A percentile compares a stretch with the other conserved stretches of the same genome.
Evolutionary conservation across 2,797 vertebrate genomes (phyloP).

Genomic region (Danionella dracula): DNA sequence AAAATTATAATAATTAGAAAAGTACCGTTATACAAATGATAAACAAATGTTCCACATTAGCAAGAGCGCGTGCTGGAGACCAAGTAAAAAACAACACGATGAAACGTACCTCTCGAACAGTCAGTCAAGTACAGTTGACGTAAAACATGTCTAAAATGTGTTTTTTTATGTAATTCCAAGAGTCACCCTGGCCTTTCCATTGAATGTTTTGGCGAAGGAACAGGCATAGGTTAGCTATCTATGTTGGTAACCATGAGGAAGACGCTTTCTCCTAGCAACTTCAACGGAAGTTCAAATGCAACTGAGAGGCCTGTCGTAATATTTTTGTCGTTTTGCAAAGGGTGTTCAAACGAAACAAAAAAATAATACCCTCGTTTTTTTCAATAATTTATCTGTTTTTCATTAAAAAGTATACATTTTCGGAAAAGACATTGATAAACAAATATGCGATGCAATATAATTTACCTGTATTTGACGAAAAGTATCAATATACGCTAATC

Average conservation of each 20-base stretch:
- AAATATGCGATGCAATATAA: too few species aligned
- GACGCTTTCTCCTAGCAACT: slow-evolving; percentile 51
- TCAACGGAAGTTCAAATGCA: slow-evolving; percentile 27
- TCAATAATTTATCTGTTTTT: too few species aligned
- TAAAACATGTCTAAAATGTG: neutral
- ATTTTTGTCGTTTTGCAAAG: neutral
- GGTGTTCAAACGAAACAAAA: too few species aligned
- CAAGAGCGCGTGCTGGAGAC: neutral
- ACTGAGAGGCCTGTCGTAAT: slow-evolving; percentile 48
- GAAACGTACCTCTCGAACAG: neutral
- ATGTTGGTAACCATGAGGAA: slow-evolving; percentile 55
- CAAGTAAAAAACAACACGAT: neutral
- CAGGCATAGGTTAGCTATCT: neutral
- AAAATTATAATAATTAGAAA: too few species aligned
- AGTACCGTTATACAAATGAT: too few species aligned
- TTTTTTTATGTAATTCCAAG: neutral
- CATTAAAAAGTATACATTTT: neutral
- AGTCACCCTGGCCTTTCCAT: too few species aligned
- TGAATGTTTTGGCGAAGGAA: neutral
- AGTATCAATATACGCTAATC: too few species aligned
- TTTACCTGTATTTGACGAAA: too few species aligned
- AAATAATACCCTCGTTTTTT: too few species aligned
- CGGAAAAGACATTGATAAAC: too few species aligned
- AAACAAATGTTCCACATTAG: too few species aligned
- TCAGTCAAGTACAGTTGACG: too few species aligned